These are phyloP conservation scores for Spea hammondii DNA, from an alignment of 2,797 vertebrate species.

Conservation along the genomic window DNA sequence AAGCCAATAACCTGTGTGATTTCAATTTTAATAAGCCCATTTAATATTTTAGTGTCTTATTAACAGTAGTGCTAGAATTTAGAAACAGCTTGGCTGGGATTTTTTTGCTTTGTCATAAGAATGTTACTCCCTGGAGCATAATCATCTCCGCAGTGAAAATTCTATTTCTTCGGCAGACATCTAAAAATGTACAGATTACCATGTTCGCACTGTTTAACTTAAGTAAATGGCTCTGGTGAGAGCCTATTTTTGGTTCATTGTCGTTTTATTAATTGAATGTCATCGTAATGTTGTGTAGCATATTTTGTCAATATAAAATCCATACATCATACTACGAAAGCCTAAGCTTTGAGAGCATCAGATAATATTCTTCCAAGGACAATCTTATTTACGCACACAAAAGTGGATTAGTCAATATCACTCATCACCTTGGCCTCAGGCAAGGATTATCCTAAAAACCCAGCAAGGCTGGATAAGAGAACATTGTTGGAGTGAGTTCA, in stretches of 20 bases:
- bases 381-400: background rate
- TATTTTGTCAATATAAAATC: no score
- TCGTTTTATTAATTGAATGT: no score
- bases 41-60: background rate
- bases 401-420: background rate
- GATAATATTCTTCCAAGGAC: background rate
- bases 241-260: no score
- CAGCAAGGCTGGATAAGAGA: no score
- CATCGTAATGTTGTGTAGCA: no score
- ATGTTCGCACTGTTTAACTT: no score
- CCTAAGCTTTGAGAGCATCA: background rate
- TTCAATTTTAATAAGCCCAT: no score
- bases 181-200: no score
- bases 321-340: background rate
- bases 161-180: no score
- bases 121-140: constrained; percentile 14
- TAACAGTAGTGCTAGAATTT: constrained; percentile 1
- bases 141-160: background rate
- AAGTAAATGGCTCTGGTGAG: no score
- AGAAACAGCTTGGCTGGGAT: background rate
- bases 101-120: constrained; percentile 13
- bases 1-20: no score
- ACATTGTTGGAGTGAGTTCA: no score
- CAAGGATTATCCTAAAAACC: background rate
- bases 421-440: background rate